These are phyloP conservation scores for Ammodramus savannarum DNA, from an alignment of 2,113 vertebrate species.

Conservation along the genomic window DNA sequence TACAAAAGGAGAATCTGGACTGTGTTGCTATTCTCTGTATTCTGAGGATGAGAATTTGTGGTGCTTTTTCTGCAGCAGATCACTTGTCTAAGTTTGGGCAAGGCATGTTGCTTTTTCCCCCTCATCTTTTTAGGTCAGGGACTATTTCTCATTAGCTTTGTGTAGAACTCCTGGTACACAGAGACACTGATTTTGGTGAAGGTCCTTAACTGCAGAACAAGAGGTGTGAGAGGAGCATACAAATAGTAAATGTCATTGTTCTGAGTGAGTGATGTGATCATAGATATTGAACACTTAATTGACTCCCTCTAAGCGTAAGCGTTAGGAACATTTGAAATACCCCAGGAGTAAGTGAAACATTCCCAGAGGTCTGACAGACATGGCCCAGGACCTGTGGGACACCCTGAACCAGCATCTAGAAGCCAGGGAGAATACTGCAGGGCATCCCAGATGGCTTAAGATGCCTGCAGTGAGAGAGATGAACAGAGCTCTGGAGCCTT, in stretches of 20 bases:
- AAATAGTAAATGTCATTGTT: neutral
- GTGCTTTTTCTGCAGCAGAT: neutral
- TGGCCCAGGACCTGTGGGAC: neutral
- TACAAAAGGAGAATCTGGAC: neutral
- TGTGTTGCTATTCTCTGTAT: neutral
- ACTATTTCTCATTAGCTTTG: neutral
- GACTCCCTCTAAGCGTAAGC: neutral
- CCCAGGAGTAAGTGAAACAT: neutral
- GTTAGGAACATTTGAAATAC: neutral
- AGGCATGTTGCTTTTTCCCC: fast-evolving
- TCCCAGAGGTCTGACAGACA: neutral
- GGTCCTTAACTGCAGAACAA: neutral
- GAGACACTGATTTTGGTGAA: neutral
- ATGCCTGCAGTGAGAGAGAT: neutral
- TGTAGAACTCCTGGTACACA: neutral
- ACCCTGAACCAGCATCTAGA: neutral
- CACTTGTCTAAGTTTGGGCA: neutral
- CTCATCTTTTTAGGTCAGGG: neutral
- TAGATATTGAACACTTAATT: neutral
- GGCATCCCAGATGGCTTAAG: neutral
- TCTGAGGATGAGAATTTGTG: neutral
- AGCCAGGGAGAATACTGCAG: neutral
- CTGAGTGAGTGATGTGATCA: neutral
- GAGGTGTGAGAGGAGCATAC: neutral
- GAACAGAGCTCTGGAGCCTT: neutral